These are phyloP conservation scores for Monopis laevigella DNA, from an alignment of 2,888 invertebrate genomes.

Conservation along the genomic window DNA sequence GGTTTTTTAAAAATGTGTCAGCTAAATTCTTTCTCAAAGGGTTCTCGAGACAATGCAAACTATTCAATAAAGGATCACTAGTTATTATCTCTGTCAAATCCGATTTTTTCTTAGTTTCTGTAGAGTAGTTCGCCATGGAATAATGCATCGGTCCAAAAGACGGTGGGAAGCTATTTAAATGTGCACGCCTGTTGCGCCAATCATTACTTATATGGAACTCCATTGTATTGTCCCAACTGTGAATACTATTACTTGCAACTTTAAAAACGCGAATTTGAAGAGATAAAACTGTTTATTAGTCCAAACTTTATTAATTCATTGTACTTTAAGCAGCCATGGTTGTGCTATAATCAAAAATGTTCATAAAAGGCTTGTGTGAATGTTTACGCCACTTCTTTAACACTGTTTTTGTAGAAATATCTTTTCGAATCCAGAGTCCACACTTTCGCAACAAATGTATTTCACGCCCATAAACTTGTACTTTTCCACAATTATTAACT, in stretches of 20 bases:
- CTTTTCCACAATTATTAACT: constrained; percentile 19
- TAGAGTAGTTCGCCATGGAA: constrained; percentile 37
- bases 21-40: constrained; percentile 50
- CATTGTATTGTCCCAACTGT: constrained; percentile 32
- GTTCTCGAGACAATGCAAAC: constrained; percentile 41
- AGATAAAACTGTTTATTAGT: no score
- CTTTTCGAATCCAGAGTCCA: constrained; percentile 18
- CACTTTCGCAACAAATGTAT: constrained; percentile 28
- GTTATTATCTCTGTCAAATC: constrained; percentile 35
- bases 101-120: constrained; percentile 28
- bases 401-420: constrained; percentile 1
- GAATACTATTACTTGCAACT: no score
- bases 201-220: constrained; percentile 33
- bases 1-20: constrained; percentile 35
- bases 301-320: constrained; percentile 29
- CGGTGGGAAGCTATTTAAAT: constrained; percentile 19
- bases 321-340: constrained; percentile 33
- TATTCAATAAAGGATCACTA: constrained; percentile 36
- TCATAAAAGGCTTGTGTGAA: constrained; percentile 39
- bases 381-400: constrained; percentile 32
- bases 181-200: constrained; percentile 38
- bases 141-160: constrained; percentile 32
- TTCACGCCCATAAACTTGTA: background rate
- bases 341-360: constrained; percentile 22
- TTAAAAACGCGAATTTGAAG: no score